These are phyloP conservation scores for Chlorospingus semifuscus DNA, from an alignment of 2,797 vertebrate species.

Conservation along the genomic window DNA sequence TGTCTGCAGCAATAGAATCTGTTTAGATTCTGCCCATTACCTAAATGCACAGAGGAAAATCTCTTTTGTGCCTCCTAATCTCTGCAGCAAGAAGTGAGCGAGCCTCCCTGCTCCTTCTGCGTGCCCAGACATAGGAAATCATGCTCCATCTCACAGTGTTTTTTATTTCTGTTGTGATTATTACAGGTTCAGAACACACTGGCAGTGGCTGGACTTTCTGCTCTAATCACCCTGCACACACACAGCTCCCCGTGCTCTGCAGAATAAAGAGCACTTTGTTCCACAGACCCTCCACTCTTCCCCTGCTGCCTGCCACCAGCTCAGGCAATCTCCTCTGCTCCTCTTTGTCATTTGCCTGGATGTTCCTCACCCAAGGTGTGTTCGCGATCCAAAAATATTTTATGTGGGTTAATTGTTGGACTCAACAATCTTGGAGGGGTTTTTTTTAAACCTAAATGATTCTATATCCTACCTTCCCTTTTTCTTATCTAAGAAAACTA, in stretches of 20 bases:
- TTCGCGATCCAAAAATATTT: neutral
- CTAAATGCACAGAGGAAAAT: constrained; percentile 22
- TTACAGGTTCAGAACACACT: neutral
- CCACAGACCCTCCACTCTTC: neutral
- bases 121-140: neutral
- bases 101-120: neutral
- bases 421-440: accelerated
- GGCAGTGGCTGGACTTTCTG: neutral
- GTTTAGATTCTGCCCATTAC: neutral
- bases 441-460: neutral
- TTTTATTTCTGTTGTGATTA: neutral
- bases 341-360: neutral
- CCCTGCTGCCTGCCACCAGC: neutral
- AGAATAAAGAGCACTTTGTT: constrained; percentile 4
- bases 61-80: neutral
- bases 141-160: neutral
- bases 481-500: neutral
- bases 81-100: neutral
- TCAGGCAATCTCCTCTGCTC: neutral
- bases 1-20: neutral
- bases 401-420: neutral
- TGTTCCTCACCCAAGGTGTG: neutral
- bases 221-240: neutral
- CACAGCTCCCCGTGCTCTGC: neutral
- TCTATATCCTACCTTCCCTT: neutral